A percentile compares a stretch with the other conserved stretches of the same genome.
These are phyloP conservation scores for Cosmia pyralina DNA, from an alignment of 2,888 invertebrate species.

Conservation along the genomic window DNA sequence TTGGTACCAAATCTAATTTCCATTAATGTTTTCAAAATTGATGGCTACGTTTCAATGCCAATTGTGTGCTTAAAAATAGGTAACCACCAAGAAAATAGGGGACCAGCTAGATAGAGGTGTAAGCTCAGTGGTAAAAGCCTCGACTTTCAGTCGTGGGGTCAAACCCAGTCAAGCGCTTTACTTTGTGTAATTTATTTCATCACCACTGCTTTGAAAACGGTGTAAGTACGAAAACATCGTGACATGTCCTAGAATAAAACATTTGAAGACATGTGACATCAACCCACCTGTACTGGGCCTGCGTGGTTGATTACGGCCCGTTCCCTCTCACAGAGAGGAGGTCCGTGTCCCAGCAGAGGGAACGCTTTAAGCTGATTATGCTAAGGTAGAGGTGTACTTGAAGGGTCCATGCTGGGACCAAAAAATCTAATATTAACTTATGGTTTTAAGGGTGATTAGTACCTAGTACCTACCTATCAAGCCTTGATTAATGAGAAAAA, in stretches of 20 bases:
- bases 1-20: slow-evolving; percentile 10
- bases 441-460: neutral
- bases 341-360: no score
- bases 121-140: no score
- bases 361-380: neutral
- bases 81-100: neutral
- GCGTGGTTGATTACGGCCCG: neutral
- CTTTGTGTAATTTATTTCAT: neutral
- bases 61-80: neutral
- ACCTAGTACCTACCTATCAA: no score
- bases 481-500: neutral
- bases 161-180: neutral
- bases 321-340: neutral
- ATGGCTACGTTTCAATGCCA: neutral
- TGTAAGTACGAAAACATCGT: neutral
- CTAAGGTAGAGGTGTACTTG: neutral
- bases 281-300: no score
- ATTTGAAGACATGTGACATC: neutral
- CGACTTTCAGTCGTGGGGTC: neutral
- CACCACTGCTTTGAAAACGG: neutral
- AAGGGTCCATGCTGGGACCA: neutral
- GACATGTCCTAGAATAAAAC: neutral
- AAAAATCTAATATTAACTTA: neutral
- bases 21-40: neutral
- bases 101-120: neutral